Evolutionary conservation across 2,797 vertebrate genomes (phyloP).

Genomic region (Parotocinclus haroldoi): DNA sequence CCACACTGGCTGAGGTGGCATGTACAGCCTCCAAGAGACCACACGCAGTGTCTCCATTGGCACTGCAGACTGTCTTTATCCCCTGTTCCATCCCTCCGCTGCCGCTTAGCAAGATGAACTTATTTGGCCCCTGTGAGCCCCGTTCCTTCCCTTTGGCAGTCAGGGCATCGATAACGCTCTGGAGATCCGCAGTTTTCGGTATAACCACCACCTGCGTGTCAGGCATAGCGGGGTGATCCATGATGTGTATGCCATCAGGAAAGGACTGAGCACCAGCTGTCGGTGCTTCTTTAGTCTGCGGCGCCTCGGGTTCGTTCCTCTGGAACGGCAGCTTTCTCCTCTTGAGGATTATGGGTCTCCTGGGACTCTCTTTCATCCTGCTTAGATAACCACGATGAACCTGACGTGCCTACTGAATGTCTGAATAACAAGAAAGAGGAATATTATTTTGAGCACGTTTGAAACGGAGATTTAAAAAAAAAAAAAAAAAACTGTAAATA

Average conservation of each 20-base stretch:
- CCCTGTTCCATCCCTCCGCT: conserved; percentile 39
- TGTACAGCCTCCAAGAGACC: not conserved
- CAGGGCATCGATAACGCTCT: conserved; percentile 83
- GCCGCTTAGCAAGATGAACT: conserved; percentile 88
- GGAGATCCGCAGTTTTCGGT: conserved; percentile 79
- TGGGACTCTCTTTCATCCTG: conserved; percentile 89
- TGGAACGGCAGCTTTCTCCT: conserved; percentile 83
- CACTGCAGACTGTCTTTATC: conserved; percentile 28
- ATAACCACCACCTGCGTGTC: conserved; percentile 85
- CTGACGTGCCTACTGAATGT: conserved; percentile 51
- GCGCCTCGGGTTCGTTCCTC: conserved; percentile 50
- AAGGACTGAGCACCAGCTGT: conserved; percentile 57
- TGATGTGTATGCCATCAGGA: conserved; percentile 77
- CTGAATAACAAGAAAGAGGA: not conserved
- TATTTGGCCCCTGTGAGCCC: conserved; percentile 81
- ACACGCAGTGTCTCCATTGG: conserved; percentile 18
- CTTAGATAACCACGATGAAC: conserved; percentile 56
- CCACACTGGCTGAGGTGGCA: not conserved
- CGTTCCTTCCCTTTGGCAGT: conserved; percentile 86
- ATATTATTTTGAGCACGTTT: not conserved
- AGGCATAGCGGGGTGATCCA: conserved; percentile 84
- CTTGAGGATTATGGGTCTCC: conserved; percentile 92
- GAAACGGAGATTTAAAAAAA: no score
- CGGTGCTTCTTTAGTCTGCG: conserved; percentile 26
- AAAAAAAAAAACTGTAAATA: no score